These are phyloP conservation scores for Stenurella melanura DNA, from an alignment of 2,888 invertebrate genomes.

Conservation along the genomic window DNA sequence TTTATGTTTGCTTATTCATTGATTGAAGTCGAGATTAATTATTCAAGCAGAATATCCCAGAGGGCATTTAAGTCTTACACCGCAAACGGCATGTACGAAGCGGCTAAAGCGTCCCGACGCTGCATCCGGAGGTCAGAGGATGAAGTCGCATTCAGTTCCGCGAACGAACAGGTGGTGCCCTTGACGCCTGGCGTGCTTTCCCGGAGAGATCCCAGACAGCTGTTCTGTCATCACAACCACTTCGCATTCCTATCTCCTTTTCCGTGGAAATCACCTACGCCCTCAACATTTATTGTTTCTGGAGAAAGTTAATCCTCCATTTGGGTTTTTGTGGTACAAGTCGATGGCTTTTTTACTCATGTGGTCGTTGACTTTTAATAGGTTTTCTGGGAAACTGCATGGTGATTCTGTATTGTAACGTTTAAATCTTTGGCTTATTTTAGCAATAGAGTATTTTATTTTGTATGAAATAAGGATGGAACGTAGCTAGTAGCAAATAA, in stretches of 20 bases:
- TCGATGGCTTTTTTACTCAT: not conserved
- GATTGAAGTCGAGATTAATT: conserved; percentile 53
- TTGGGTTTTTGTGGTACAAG: not conserved
- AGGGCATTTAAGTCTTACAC: conserved; percentile 56
- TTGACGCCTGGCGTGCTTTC: conserved; percentile 60
- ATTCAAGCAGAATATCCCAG: conserved; percentile 57
- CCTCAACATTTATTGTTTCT: conserved; percentile 29
- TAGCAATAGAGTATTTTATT: not conserved
- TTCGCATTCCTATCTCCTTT: conserved; percentile 41
- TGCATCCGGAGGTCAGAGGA: conserved; percentile 53
- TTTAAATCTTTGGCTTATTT: not conserved
- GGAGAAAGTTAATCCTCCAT: conserved; percentile 19
- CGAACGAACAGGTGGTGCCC: conserved; percentile 68
- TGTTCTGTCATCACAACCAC: conserved; percentile 59
- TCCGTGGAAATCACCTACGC: conserved; percentile 29
- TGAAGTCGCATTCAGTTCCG: conserved; percentile 31
- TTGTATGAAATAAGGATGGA: not conserved
- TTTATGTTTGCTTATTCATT: conserved; percentile 1
- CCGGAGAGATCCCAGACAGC: conserved; percentile 63
- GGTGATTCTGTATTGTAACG: not conserved
- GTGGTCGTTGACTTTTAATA: not conserved
- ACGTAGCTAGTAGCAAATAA: no score
- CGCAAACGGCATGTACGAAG: conserved; percentile 41
- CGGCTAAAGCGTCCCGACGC: conserved; percentile 64
- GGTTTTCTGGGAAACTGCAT: not conserved